Conservation (phyloP, 2,797 vertebrate genomes). For the Kryptopterus vitreolus region DNA sequence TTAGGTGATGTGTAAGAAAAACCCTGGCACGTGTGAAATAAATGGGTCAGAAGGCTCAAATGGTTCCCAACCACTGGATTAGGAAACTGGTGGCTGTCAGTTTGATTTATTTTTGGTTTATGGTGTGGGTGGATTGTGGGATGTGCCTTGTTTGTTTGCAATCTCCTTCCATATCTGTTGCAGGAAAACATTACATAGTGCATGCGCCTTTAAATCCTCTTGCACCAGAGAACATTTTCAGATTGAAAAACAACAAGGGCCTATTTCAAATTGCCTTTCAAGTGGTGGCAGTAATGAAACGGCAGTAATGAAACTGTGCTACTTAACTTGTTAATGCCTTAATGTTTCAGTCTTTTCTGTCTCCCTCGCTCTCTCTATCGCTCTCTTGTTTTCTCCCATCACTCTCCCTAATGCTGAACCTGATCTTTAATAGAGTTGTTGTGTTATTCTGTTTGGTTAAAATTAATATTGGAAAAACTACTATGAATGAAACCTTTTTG, state of each 20-base stretch:
- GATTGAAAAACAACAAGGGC: constrained; percentile 32
- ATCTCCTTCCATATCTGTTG: not conserved
- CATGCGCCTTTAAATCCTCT: not conserved
- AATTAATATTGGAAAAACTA: not conserved
- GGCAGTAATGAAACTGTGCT: constrained; percentile 24
- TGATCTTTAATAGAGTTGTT: not conserved
- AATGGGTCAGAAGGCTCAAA: not conserved
- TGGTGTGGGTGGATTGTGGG: not conserved
- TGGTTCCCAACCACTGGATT: not conserved
- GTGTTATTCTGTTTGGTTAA: not conserved
- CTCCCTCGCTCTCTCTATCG: too few species aligned
- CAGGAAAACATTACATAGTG: constrained; percentile 3
- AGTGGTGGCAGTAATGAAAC: constrained; percentile 45
- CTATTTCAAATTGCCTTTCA: constrained; percentile 34
- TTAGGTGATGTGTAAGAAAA: not conserved
- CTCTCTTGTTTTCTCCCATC: not conserved
- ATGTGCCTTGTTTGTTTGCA: not conserved
- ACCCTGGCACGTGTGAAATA: not conserved
- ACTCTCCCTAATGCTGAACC: not conserved
- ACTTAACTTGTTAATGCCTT: constrained; percentile 32
- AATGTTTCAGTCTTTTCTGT: constrained; percentile 8
- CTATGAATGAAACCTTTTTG: not conserved
- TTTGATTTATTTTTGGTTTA: not conserved
- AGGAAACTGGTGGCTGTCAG: constrained; percentile 5
- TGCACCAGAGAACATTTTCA: constrained; percentile 1